These are phyloP conservation scores for Chloroceryle amazona DNA, from an alignment of 2,797 vertebrate genomes.

Conservation along the genomic window DNA sequence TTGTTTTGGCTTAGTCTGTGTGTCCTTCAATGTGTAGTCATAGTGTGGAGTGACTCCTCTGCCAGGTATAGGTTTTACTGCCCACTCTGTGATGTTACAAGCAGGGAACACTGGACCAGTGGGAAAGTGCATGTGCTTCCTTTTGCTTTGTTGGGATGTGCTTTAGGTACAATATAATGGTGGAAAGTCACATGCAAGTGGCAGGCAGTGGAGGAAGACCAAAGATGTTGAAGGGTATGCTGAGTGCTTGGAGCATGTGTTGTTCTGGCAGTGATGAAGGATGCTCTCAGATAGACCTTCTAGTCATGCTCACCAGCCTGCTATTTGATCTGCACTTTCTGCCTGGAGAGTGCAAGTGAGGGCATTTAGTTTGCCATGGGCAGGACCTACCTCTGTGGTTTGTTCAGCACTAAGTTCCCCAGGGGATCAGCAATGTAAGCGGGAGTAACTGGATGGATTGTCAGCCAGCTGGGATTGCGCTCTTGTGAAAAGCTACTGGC, in stretches of 20 bases:
- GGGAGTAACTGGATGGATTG: neutral
- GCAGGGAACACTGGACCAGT: neutral
- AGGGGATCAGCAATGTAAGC: neutral
- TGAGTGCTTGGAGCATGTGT: neutral
- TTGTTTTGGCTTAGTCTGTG: neutral
- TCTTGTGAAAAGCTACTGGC: neutral
- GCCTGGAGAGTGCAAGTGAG: rapidly evolving
- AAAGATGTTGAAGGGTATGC: neutral
- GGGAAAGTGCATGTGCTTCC: neutral
- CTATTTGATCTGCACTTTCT: neutral
- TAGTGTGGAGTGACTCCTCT: neutral
- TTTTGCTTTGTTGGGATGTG: neutral
- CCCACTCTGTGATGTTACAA: neutral
- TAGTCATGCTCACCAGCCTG: neutral
- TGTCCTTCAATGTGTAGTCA: neutral
- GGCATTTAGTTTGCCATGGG: neutral
- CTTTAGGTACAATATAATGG: neutral
- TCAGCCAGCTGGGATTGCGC: slow-evolving; percentile 39
- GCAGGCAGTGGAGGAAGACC: neutral
- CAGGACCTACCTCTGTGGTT: neutral
- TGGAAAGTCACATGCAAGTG: neutral
- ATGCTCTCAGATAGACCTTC: neutral
- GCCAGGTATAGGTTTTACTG: neutral
- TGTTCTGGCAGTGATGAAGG: neutral
- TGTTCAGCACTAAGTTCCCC: neutral